These are phyloP conservation scores for Drosophila pseudotakahashii DNA, from an alignment of 2,888 invertebrate species.

Conservation along the genomic window DNA sequence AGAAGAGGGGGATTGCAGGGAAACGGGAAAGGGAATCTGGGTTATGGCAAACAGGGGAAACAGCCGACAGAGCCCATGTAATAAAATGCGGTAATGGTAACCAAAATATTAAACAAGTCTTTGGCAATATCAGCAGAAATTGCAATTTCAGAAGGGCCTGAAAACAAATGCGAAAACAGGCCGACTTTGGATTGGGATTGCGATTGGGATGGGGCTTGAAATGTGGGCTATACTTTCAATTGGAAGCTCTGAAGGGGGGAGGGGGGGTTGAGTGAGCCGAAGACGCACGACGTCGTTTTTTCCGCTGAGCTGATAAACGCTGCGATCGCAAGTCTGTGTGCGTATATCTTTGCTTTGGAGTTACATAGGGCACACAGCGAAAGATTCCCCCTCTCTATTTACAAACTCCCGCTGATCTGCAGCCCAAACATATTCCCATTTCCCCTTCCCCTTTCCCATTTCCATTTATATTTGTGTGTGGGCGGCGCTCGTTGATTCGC, in stretches of 20 bases:
- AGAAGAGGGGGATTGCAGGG: not conserved
- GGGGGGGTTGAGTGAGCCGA: not conserved
- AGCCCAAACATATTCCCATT: slow-evolving; percentile 61
- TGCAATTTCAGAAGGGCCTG: slow-evolving; percentile 21
- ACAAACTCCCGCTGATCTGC: slow-evolving; percentile 23
- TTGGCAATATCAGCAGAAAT: slow-evolving; percentile 35
- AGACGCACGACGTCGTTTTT: slow-evolving; percentile 2
- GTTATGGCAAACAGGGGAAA: slow-evolving; percentile 49
- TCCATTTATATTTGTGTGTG: slow-evolving; percentile 19
- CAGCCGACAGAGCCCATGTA: slow-evolving; percentile 24
- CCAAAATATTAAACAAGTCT: slow-evolving; percentile 43
- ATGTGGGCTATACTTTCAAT: slow-evolving; percentile 73
- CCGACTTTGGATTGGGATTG: slow-evolving; percentile 29
- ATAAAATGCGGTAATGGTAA: slow-evolving; percentile 41
- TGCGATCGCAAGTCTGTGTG: slow-evolving; percentile 52
- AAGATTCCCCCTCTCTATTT: slow-evolving; percentile 41
- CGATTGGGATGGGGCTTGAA: no score
- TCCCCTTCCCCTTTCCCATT: no score
- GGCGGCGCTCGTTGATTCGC: slow-evolving; percentile 45
- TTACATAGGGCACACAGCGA: slow-evolving; percentile 49
- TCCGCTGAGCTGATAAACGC: slow-evolving; percentile 55
- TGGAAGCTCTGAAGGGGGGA: slow-evolving; percentile 5
- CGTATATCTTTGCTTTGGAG: slow-evolving; percentile 9
- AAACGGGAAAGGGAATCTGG: slow-evolving; percentile 32
- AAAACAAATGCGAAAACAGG: slow-evolving; percentile 38